phyloP scores from a whole-genome alignment of 2,113 vertebrate genomes.

The Tylochromis polylepis region DNA sequence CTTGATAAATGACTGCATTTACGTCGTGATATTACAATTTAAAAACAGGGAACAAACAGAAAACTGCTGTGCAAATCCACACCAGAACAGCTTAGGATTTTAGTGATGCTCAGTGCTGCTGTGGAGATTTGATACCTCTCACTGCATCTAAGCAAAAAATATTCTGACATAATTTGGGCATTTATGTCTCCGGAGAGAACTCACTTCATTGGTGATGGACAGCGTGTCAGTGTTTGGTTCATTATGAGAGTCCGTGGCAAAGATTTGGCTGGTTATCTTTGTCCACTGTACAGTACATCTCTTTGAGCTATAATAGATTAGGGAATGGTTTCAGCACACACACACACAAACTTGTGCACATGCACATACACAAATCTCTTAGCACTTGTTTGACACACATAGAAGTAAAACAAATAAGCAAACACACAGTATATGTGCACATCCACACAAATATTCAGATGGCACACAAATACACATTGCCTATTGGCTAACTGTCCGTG shows the following conservation, averaged over 20 bases:
- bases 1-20: neutral
- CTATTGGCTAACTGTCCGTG: neutral
- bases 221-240: slow-evolving; percentile 12
- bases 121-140: neutral
- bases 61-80: neutral
- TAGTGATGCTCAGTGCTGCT: neutral
- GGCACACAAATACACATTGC: slow-evolving; percentile 15
- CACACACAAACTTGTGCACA: neutral
- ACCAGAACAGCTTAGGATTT: neutral
- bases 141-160: neutral
- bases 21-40: neutral
- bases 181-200: neutral
- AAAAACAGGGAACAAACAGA: neutral
- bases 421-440: neutral
- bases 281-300: slow-evolving; percentile 6
- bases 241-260: neutral
- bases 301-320: slow-evolving; percentile 44
- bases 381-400: neutral
- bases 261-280: slow-evolving; percentile 18
- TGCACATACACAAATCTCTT: neutral
- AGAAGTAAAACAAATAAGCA: neutral
- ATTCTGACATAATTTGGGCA: neutral
- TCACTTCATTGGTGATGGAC: neutral
- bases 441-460: neutral
- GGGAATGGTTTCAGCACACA: slow-evolving; percentile 3